Conservation (phyloP, 2,797 vertebrate genomes). For the Triplophysa bombifrons region DNA sequence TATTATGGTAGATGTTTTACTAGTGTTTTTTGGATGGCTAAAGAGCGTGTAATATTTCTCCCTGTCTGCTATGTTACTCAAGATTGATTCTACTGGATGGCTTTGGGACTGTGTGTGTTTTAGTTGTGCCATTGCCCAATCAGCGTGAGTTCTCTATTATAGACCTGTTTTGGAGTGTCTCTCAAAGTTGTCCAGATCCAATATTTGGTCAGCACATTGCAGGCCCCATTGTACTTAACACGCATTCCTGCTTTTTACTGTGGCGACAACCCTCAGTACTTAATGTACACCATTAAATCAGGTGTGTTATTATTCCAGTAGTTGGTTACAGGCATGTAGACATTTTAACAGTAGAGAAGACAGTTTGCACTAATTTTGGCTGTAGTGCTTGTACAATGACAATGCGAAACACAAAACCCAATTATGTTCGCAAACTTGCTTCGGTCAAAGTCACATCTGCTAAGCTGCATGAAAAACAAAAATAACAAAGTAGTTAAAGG, state of each 20-base stretch:
- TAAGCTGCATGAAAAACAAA: background rate
- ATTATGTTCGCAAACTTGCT: background rate
- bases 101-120: background rate
- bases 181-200: background rate
- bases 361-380: too few species aligned
- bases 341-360: too few species aligned
- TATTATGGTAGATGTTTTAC: background rate
- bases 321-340: too few species aligned
- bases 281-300: too few species aligned
- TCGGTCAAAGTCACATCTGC: slow-evolving; percentile 5
- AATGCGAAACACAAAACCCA: too few species aligned
- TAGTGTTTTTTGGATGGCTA: background rate
- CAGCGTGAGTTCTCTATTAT: background rate
- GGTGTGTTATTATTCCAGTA: too few species aligned
- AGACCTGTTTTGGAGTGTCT: background rate
- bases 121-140: background rate
- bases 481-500: slow-evolving; percentile 18
- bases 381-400: too few species aligned
- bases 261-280: too few species aligned
- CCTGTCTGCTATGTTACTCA: background rate
- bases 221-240: background rate
- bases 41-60: background rate
- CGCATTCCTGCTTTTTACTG: background rate
- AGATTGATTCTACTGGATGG: background rate
- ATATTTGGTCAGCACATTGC: background rate